Base-by-base conservation (phyloP, 2,888 invertebrate species). In the Oscheius onirici region DNA sequence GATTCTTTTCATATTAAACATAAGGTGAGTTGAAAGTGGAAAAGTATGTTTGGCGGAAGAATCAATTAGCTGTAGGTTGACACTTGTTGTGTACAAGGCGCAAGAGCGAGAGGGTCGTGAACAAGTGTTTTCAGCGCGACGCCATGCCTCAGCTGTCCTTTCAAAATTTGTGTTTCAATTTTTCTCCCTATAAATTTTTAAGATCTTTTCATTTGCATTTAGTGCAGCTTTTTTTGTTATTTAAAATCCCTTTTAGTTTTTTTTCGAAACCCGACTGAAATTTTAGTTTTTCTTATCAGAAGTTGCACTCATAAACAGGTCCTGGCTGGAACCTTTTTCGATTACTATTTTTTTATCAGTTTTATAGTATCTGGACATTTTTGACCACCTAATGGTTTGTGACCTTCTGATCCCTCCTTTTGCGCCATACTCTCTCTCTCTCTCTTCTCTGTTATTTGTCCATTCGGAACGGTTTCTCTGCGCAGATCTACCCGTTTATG, bases 41-140 rank as follows among this genome's bases (percentile, higher is more conserved):
- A 55, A 55, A 55, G 34, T 26, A 24, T 15, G 46, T 20, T 46
- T 20, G 8, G 15, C 13, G n/a, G 20, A 46, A 46, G 11, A 13
- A 46, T 10, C 5, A 5, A 46, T 17, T 17, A 46, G 15, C 15
- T 46, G 13, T 46, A 46, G 46, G 46, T 55, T 20, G 58, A 58
- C 58, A 58, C 34, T 40, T 58, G 17, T 58, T 58, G 58, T 58
- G 58, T 58, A 58, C 58, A 58, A 58, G 40, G 41, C 40, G 41
- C 41, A 41, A 58, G 58, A 34, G 34, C 8, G 34, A 34, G 34
- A 8, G 28, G 55, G n/a, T 28, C 26, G 26, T 41, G 41, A 58
- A 58, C 58, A 17, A 17, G 20, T 41, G 41, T 58, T 58, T 58
- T 58, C 41, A 3, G 10, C 13, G 11, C 40, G 41, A 58, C 58